phyloP scores from a whole-genome alignment of 1,140 invertebrate genomes.

The Drosophila repleta region DNA sequence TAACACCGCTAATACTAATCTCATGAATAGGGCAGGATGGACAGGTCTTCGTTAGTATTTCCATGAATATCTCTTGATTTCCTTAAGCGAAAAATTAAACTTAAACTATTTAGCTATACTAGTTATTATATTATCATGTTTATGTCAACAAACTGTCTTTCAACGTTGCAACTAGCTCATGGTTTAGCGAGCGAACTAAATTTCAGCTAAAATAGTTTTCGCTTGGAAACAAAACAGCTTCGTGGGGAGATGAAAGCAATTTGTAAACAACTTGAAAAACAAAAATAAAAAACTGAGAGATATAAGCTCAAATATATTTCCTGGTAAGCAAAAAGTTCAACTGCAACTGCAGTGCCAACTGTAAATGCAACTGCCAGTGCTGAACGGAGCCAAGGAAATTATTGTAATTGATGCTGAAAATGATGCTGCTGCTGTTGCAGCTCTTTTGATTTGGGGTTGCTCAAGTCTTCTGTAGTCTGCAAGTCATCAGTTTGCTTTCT shows the following conservation, averaged over 20 bases:
- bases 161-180: conserved; percentile 4
- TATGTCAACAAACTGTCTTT: conserved; percentile 6
- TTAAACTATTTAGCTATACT: no score
- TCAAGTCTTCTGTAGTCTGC: conserved; percentile 11
- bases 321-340: conserved; percentile 57
- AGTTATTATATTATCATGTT: neutral
- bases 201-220: conserved; percentile 47
- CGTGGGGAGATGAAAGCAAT: conserved; percentile 48
- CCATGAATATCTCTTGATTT: no score
- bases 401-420: conserved; percentile 74
- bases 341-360: conserved; percentile 12
- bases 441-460: conserved; percentile 14
- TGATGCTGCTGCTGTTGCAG: conserved; percentile 53
- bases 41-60: no score
- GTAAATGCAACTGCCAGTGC: conserved; percentile 23
- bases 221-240: conserved; percentile 19
- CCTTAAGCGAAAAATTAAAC: no score
- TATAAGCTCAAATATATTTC: conserved; percentile 53
- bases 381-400: conserved; percentile 37
- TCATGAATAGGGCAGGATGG: no score
- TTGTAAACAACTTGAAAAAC: conserved; percentile 62
- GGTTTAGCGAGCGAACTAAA: conserved; percentile 11
- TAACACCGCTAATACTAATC: no score
- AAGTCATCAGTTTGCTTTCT: conserved; percentile 9
- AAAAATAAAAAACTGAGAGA: conserved; percentile 18